Conservation (phyloP, 2,113 vertebrate genomes). For the Anarrhichthys ocellatus region DNA sequence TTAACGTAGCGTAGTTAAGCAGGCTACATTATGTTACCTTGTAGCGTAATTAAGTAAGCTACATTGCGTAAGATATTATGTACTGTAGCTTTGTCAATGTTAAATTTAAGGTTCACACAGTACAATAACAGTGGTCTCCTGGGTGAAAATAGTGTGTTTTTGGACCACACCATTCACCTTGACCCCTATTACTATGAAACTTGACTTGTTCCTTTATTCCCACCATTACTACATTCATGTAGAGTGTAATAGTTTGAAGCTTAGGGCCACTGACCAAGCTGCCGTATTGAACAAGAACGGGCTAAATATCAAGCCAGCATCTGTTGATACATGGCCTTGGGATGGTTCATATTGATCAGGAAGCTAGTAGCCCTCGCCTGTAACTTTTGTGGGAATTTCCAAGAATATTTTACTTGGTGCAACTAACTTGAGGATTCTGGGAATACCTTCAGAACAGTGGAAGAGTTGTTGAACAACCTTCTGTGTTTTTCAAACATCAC, state of each 20-base stretch:
- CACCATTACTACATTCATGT: too few relatives aligned
- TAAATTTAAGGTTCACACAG: background rate
- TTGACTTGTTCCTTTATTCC: too few relatives aligned
- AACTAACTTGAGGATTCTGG: background rate
- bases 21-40: background rate
- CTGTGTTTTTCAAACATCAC: background rate
- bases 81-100: background rate
- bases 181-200: background rate
- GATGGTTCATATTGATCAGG: background rate
- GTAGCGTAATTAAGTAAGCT: too few relatives aligned
- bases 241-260: background rate
- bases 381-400: background rate
- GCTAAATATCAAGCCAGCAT: background rate
- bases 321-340: background rate
- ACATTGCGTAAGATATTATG: background rate
- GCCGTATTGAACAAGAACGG: background rate
- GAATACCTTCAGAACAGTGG: background rate
- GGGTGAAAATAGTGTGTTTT: background rate
- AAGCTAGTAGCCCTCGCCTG: background rate
- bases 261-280: background rate
- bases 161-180: background rate
- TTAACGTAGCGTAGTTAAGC: too few relatives aligned
- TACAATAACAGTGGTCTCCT: background rate
- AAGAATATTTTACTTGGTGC: background rate
- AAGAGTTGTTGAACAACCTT: background rate